Evolutionary conservation across 2,113 vertebrate genomes (phyloP).

Genomic region (Gavialis gangeticus): DNA sequence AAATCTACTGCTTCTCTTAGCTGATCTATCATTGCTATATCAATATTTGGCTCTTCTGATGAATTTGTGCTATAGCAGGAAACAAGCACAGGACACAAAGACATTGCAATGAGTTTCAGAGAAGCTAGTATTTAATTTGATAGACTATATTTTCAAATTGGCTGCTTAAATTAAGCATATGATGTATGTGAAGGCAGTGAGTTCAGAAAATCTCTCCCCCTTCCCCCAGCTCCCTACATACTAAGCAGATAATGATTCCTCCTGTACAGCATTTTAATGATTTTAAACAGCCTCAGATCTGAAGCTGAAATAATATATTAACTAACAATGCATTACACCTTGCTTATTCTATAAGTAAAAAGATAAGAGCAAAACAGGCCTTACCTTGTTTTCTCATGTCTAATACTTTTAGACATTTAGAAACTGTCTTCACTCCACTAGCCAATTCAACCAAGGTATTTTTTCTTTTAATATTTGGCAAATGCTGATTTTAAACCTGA

Average conservation of each 20-base stretch:
- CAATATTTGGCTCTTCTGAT: conserved; percentile 77
- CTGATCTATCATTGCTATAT: conserved; percentile 88
- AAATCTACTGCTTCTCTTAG: conserved; percentile 90
- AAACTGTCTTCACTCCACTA: neutral
- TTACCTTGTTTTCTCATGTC: conserved; percentile 34
- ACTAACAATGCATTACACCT: neutral
- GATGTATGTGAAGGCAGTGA: neutral
- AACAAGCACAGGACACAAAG: conserved; percentile 37
- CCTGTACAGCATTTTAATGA: neutral
- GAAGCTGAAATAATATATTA: neutral
- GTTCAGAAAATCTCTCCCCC: neutral
- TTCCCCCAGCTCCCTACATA: neutral
- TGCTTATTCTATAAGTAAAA: neutral
- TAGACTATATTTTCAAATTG: neutral
- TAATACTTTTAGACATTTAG: neutral
- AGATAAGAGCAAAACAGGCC: neutral
- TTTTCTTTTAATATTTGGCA: neutral
- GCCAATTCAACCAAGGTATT: neutral
- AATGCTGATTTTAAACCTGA: neutral
- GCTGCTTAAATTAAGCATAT: neutral
- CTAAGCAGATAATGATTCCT: neutral
- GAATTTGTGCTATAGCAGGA: conserved; percentile 81
- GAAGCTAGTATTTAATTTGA: neutral
- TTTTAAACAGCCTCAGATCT: neutral
- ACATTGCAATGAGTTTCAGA: neutral